A percentile compares a stretch with the other conserved stretches of the same genome.
These are phyloP conservation scores for Mycalesis mineus DNA, from an alignment of 2,888 invertebrate species.

Conservation along the genomic window DNA sequence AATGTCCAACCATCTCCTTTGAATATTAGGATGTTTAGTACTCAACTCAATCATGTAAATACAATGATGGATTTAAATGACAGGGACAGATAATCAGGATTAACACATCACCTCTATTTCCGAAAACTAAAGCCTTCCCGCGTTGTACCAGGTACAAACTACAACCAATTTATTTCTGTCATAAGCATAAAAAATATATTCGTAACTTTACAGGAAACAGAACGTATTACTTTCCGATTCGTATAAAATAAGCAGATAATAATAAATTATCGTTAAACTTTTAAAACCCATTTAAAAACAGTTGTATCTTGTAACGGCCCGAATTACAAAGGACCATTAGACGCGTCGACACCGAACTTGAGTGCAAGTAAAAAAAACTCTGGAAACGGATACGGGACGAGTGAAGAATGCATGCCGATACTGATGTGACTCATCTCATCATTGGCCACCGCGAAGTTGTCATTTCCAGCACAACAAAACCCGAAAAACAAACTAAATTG, in stretches of 20 bases:
- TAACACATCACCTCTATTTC: too few species aligned
- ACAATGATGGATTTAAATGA: too few species aligned
- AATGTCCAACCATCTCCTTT: too few species aligned
- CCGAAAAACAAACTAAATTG: constrained; percentile 35
- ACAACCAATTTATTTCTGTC: too few species aligned
- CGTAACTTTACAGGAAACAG: neutral
- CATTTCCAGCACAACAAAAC: constrained; percentile 37
- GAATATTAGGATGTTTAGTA: too few species aligned
- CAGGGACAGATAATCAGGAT: too few species aligned
- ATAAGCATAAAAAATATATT: too few species aligned
- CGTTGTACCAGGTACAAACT: too few species aligned
- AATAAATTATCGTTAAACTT: neutral
- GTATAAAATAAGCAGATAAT: neutral
- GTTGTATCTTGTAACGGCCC: constrained; percentile 15
- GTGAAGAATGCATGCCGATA: constrained; percentile 64
- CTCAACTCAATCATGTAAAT: too few species aligned
- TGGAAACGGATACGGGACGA: constrained; percentile 61
- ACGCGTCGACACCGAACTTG: constrained; percentile 49
- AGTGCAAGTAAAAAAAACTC: constrained; percentile 44
- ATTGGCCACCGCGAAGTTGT: constrained; percentile 63
- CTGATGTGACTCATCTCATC: constrained; percentile 67
- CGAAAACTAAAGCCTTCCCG: too few species aligned
- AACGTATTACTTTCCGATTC: neutral
- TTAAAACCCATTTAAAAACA: constrained; percentile 12
- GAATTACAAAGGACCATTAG: constrained; percentile 23